phyloP scores from a whole-genome alignment of 1,140 invertebrate species.

The Ceratina japonica region DNA sequence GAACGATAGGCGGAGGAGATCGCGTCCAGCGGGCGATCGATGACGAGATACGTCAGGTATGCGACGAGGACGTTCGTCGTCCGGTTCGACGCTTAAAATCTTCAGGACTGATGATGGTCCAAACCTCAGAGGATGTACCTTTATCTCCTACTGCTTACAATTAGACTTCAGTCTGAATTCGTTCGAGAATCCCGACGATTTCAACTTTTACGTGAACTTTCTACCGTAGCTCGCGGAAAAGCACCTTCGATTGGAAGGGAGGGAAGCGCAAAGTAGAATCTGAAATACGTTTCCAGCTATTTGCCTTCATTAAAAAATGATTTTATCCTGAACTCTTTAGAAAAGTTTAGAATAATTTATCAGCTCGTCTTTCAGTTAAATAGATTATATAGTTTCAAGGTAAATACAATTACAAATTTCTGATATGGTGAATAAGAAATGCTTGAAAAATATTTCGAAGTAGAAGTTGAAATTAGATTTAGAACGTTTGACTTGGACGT shows the following conservation, averaged over 20 bases:
- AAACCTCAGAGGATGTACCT: conserved; percentile 1
- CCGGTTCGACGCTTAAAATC: conserved; percentile 16
- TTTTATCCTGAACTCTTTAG: no score
- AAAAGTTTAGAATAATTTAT: no score
- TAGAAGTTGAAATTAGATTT: no score
- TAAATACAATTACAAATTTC: no score
- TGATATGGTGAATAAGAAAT: no score
- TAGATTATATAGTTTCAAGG: no score
- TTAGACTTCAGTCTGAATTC: conserved; percentile 7
- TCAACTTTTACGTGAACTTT: conserved; percentile 19
- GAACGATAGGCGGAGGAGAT: conserved; percentile 30
- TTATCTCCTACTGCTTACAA: conserved; percentile 3
- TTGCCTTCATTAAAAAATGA: not conserved
- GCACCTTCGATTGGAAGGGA: not conserved
- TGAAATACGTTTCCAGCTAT: not conserved
- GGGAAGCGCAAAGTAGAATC: not conserved
- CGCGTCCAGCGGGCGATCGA: conserved; percentile 21
- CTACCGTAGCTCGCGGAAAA: not conserved
- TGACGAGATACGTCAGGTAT: conserved; percentile 38
- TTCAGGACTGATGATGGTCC: conserved; percentile 18
- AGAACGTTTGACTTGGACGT: no score
- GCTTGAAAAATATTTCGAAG: no score
- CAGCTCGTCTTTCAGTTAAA: no score
- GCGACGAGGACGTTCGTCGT: conserved; percentile 11
- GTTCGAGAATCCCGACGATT: not conserved